Evolutionary conservation across 92 coral and sea anemone species (phyloP).

Genomic region (Epizoanthus ramosus): DNA sequence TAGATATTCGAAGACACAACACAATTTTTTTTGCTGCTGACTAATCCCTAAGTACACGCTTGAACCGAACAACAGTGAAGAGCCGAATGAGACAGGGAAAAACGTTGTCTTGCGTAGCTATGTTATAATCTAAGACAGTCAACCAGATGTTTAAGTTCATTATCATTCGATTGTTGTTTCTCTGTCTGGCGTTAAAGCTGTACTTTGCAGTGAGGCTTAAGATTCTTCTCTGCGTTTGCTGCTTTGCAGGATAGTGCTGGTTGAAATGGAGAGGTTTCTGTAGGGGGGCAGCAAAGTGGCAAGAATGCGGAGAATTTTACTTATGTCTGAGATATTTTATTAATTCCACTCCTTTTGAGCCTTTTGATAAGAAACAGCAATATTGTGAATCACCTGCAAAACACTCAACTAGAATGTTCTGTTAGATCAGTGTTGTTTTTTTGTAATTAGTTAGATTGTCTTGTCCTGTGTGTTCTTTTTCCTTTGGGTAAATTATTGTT

Average conservation of each 20-base stretch:
- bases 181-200: neutral
- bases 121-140: conserved; percentile 1
- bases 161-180: neutral
- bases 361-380: neutral
- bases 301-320: conserved; percentile 28
- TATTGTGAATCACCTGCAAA: neutral
- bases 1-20: conserved; percentile 12
- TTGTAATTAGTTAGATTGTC: neutral
- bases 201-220: neutral
- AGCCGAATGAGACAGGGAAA: neutral
- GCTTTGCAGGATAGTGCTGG: neutral
- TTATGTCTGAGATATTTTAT: conserved; percentile 11
- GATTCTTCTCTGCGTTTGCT: neutral
- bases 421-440: neutral
- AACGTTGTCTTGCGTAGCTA: neutral
- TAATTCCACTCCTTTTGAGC: conserved; percentile 3
- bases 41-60: conserved; percentile 24
- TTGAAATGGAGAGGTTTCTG: neutral
- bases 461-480: neutral
- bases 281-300: neutral
- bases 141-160: neutral
- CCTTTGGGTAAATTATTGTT: neutral
- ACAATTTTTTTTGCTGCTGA: neutral
- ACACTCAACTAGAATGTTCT: neutral
- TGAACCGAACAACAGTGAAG: neutral